Evolutionary conservation across 2,888 invertebrate species (phyloP).

Genomic region (Apantesis nais): DNA sequence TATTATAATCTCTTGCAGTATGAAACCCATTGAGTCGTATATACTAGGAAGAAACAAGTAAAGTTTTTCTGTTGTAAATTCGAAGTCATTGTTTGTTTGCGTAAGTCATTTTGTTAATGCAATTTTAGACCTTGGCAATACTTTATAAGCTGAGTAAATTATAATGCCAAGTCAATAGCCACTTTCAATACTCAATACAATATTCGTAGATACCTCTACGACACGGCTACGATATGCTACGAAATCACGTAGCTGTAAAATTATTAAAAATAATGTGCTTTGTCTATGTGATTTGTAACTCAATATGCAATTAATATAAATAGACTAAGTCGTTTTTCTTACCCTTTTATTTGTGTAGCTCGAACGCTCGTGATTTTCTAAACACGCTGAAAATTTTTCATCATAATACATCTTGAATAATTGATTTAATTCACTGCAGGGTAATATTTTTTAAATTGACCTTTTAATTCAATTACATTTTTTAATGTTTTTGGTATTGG

Average conservation of each 20-base stretch:
- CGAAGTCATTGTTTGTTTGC: neutral
- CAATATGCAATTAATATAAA: conserved; percentile 46
- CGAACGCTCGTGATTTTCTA: conserved; percentile 32
- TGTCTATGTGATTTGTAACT: conserved; percentile 38
- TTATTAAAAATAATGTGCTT: conserved; percentile 23
- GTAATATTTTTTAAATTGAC: conserved; percentile 14
- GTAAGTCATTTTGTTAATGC: neutral
- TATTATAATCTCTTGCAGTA: no score
- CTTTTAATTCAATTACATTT: no score
- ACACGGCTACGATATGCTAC: conserved; percentile 21
- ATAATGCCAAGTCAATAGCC: neutral
- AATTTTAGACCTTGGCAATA: neutral
- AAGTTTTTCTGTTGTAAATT: neutral
- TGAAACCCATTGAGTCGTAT: neutral
- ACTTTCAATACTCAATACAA: neutral
- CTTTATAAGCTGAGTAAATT: neutral
- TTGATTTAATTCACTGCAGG: conserved; percentile 26
- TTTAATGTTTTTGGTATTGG: no score
- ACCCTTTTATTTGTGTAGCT: conserved; percentile 9
- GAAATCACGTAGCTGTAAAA: conserved; percentile 18
- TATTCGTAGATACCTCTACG: conserved; percentile 18
- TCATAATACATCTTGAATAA: conserved; percentile 40
- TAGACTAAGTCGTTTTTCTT: conserved; percentile 27
- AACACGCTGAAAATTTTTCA: conserved; percentile 42
- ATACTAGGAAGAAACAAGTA: neutral